Base-by-base conservation (phyloP, 2,797 vertebrate species). In the Enteromius thamalakanensis region DNA sequence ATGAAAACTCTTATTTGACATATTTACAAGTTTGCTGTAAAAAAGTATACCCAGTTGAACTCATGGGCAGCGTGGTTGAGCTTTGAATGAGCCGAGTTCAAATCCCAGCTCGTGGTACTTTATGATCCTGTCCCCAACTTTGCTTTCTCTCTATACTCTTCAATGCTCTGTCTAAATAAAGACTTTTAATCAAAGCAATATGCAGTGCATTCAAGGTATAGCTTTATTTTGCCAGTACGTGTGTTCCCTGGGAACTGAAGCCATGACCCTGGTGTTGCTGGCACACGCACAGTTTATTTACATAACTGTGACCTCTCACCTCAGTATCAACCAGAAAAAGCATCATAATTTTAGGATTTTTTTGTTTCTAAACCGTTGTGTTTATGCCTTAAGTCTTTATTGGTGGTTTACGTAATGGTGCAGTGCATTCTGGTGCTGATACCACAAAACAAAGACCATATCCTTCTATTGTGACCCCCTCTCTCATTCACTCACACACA, bases 401-500 rank as follows among this genome's bases (percentile, higher is more conserved):
- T 64, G 26, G 14, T 64, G 14, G 14, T 32, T 64, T 64, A 68
- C 12, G 29, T 79, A 62, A 86, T 79, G 60, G n/a, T 83, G 51
- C 55, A 86, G 77, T 47, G 77, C 71, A 58, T 84, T 70, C 15
- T 42, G 68, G 49, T 60, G 42, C n/a, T 70, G 87, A 87, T 91
- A 90, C 89, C 93, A 93, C 91, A 94, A 94, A 92, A 92, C 90
- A 21, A 75, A 89, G 91, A 93, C 93, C 93, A 93, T 93, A 86
- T 91, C 75, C 93, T 94, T 94, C 93, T 94, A 87, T 90, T 91
- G 83, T 17, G 65, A 89, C 76, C 85, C 82, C 81, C 77, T 10
- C 71, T 69, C 21, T 55, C 83, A 29, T 53, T 26, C 45, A 34
- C 23, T 32, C 65, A 29, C 19, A 53, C 53, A 4, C 23, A 45